Base-by-base conservation (phyloP, 2,113 vertebrate species). In the Vanacampus margaritifer region DNA sequence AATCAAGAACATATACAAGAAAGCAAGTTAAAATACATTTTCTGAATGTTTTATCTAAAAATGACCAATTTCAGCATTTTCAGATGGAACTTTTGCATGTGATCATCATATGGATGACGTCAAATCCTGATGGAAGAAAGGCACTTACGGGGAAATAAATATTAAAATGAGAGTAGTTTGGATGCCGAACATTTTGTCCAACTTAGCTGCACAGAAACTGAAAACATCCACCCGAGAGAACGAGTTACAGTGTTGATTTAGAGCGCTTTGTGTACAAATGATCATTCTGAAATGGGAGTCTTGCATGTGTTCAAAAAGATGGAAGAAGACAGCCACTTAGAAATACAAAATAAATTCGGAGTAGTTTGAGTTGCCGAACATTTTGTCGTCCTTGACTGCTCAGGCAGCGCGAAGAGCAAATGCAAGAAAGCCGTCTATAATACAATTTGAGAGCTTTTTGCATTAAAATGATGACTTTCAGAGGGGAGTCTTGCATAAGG, bases 281-380 rank as follows among this genome's bases (percentile, higher is more conserved):
- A 39, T 39, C 7, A 39, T 39, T 39, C 2, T 39, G 9, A 39
- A 50, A 50, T 32, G 28, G 28, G 4, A 32, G 28, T 50, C 6
- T 50, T n/a, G 21, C 21, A 50, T 19, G 19, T 50, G 17, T 21
- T 21, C 19, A 50, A 50, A 32, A 32, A 4, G 28, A 50, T 8
- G 6, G 19, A 23, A 13, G 2, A 53, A 24, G 13, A 14, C 59
- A 3, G 54, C 50, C 69, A 61, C 8, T 1, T 76, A 68, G 73
- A 23, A 80, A 32, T 57, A 2, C 2, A 77, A 60, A 63, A 62
- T 1, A 1, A 64, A 36, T 64, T 26, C 26, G 17, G 45, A 71
- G 39, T 37, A 60, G 80, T 86, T 80, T 85, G 48, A 58, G n/a
- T 68, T 58, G 41, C 26, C 62, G 75, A 72, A 81, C 67, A 79